Conservation (phyloP, 1,140 invertebrate genomes). For the Heliconius himera region DNA sequence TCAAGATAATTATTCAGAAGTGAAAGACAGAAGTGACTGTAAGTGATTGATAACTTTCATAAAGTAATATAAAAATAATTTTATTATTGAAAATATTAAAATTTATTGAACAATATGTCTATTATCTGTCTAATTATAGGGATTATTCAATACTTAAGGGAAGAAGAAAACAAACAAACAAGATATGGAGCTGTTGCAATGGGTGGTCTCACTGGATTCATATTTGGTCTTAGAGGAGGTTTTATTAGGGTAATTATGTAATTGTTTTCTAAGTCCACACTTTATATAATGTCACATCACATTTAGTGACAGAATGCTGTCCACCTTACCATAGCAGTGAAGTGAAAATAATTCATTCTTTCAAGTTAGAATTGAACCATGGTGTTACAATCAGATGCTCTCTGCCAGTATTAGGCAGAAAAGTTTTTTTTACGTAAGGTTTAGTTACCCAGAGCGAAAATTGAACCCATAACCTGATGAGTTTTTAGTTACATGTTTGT, state of each 20-base stretch:
- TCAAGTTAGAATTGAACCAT: no score
- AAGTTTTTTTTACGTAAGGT: no score
- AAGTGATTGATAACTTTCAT: constrained; percentile 40
- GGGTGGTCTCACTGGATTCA: constrained; percentile 86
- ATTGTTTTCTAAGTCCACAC: background rate
- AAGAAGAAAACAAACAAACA: constrained; percentile 85
- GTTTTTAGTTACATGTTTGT: no score
- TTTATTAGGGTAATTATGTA: constrained; percentile 80
- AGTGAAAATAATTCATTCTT: no score
- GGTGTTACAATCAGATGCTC: no score
- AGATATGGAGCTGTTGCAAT: constrained; percentile 86
- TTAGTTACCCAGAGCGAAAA: no score
- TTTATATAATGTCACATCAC: no score
- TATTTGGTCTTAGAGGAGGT: constrained; percentile 86
- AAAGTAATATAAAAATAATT: background rate
- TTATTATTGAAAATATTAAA: no score
- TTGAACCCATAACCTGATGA: no score
- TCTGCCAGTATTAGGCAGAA: no score
- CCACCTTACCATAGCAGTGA: no score
- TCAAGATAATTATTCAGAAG: constrained; percentile 63
- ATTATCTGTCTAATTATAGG: constrained; percentile 49
- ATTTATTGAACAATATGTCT: background rate
- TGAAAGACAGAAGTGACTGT: constrained; percentile 73
- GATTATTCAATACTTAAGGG: constrained; percentile 82
- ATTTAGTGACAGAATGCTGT: no score